These are phyloP conservation scores for Podiceps cristatus DNA, from an alignment of 2,113 vertebrate genomes.

Conservation along the genomic window DNA sequence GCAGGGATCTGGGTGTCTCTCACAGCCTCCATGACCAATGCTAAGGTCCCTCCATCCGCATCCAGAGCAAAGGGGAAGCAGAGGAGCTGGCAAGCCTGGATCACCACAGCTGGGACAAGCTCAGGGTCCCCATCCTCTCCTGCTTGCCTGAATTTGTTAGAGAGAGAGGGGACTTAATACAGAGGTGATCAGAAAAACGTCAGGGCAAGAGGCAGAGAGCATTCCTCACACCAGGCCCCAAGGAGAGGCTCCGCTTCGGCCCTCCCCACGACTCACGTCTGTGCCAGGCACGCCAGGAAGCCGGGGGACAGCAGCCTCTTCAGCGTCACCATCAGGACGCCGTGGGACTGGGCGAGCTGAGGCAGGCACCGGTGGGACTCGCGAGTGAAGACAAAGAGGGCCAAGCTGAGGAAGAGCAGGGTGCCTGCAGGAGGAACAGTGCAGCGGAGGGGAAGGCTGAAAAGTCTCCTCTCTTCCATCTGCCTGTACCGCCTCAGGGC, in stretches of 20 bases:
- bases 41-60: constrained; percentile 57
- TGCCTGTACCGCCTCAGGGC: neutral
- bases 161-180: neutral
- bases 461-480: neutral
- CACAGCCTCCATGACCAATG: constrained; percentile 52
- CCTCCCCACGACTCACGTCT: constrained; percentile 72
- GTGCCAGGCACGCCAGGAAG: constrained; percentile 72
- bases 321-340: constrained; percentile 69
- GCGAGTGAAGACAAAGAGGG: constrained; percentile 61
- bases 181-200: neutral
- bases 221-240: neutral
- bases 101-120: constrained; percentile 70
- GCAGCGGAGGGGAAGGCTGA: neutral
- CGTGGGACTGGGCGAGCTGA: constrained; percentile 64
- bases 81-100: constrained; percentile 77
- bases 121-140: constrained; percentile 39
- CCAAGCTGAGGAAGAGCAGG: constrained; percentile 74
- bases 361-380: constrained; percentile 72
- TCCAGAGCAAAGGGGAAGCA: constrained; percentile 81
- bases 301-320: constrained; percentile 70
- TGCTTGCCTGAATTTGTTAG: constrained; percentile 54
- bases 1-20: constrained; percentile 64
- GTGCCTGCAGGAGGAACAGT: constrained; percentile 61
- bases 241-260: neutral
- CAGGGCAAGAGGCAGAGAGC: neutral